Base-by-base conservation (phyloP, 2,113 vertebrate species). In the Nansenia antarctica region DNA sequence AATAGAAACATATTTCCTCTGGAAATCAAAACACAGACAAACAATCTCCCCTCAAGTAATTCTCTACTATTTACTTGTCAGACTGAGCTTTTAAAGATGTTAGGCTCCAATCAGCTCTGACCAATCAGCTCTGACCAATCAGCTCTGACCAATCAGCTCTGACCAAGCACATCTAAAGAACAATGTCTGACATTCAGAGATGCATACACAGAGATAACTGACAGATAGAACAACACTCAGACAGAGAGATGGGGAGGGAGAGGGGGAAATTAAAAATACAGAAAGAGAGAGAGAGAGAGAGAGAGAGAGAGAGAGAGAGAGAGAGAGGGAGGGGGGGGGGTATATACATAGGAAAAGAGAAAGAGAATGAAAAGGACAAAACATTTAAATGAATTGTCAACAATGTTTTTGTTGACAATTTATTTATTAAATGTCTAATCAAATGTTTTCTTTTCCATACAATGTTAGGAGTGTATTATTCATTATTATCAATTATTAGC, bases 41-140 rank as follows among this genome's bases (percentile, higher is more conserved):
- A 88, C 83, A 83, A 84, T 87, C 80, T 80, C 76, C 82, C 73
- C 66, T 70, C 62, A 77, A 78, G 82, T 86, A 86, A 89, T 90
- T 88, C 89, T 34, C 79, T 59, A 72, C 85, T 73, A 92, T 92
- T 92, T 91, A 81, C 82, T 78, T 85, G 88, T 90, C 89, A 90
- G 78, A 62, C 78, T 52, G 79, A 87, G 85, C 84, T 80, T 86
- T 89, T 90, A 83, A 83, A 87, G 82, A 85, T 64, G 77, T 47
- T 67, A 72, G 69, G 32, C 55, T 53, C 57, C 59, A 74, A 76
- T 84, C 71, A 53, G 67, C 32, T 24, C 3, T n/a, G n/a, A n/a
- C n/a, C n/a, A n/a, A n/a, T n/a, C n/a, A n/a, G n/a, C n/a, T n/a
- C n/a, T n/a, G n/a, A n/a, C n/a, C n/a, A n/a, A n/a, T n/a, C n/a